Conservation (phyloP, 2,888 invertebrate species). For the Diachrysia chrysitis region DNA sequence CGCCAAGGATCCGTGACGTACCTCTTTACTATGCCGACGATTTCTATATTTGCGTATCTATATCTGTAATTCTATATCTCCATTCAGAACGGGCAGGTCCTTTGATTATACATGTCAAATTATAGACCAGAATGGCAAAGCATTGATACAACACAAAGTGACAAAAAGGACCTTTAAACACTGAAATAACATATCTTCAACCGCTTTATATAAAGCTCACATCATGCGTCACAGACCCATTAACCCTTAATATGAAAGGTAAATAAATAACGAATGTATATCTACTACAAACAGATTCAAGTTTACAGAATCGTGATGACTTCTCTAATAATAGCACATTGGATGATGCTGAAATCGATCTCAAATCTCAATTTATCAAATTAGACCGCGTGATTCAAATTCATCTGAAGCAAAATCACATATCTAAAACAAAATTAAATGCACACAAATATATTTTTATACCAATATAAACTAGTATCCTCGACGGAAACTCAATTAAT, state of each 20-base stretch:
- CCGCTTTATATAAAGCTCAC: neutral
- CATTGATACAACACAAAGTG: constrained; percentile 10
- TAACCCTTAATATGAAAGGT: neutral
- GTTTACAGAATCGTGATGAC: neutral
- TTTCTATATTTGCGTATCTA: constrained; percentile 54
- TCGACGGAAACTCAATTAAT: constrained; percentile 6
- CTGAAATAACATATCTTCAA: neutral
- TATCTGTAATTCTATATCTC: too few relatives aligned
- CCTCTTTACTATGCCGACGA: constrained; percentile 44
- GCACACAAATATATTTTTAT: neutral
- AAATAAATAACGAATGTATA: neutral
- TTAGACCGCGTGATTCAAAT: too few relatives aligned
- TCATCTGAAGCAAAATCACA: too few relatives aligned
- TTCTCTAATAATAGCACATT: neutral
- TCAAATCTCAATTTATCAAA: too few relatives aligned
- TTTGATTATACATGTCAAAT: constrained; percentile 42
- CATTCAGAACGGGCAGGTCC: constrained; percentile 45
- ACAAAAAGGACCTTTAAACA: constrained; percentile 20
- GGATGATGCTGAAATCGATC: neutral
- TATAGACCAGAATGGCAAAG: constrained; percentile 19
- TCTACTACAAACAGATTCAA: neutral
- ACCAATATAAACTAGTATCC: neutral
- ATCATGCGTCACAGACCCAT: too few relatives aligned
- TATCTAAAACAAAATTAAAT: neutral
- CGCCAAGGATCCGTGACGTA: constrained; percentile 55